A percentile compares a stretch with the other conserved stretches of the same genome.
phyloP scores from a whole-genome alignment of 2,888 invertebrate species.

The Lasioglossum pauxillum region DNA sequence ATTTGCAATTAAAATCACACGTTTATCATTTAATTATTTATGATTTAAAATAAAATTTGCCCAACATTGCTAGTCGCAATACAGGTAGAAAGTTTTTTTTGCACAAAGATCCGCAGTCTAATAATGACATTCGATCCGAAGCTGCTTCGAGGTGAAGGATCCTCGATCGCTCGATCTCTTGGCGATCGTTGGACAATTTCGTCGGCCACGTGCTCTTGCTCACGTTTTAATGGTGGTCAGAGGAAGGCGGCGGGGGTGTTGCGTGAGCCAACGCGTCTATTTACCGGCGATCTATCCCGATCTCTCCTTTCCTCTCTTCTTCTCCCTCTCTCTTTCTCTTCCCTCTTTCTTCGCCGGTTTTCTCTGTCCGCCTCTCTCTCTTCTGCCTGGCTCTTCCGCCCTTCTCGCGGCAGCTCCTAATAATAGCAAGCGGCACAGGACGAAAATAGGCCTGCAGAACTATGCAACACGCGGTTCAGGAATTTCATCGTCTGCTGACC shows the following conservation, averaged over 20 bases:
- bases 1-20: no score
- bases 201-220: constrained; percentile 24
- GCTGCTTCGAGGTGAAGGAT: not conserved
- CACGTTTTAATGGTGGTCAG: not conserved
- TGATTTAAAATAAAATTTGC: no score
- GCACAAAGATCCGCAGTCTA: no score
- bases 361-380: constrained; percentile 10
- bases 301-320: constrained; percentile 8
- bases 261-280: constrained; percentile 51
- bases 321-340: not conserved
- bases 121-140: not conserved
- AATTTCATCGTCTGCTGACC: constrained; percentile 75
- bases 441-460: constrained; percentile 78
- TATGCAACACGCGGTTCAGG: constrained; percentile 75
- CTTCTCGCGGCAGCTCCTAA: constrained; percentile 60
- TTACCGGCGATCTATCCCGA: constrained; percentile 64
- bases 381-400: constrained; percentile 41
- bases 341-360: not conserved
- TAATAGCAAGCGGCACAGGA: constrained; percentile 76
- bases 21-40: no score
- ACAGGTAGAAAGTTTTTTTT: no score
- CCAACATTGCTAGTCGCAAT: no score
- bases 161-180: not conserved
- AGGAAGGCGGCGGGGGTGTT: not conserved
- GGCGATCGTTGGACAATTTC: constrained; percentile 41